These are phyloP conservation scores for Pinctada fucata DNA, from an alignment of 2,888 invertebrate genomes.

Conservation along the genomic window DNA sequence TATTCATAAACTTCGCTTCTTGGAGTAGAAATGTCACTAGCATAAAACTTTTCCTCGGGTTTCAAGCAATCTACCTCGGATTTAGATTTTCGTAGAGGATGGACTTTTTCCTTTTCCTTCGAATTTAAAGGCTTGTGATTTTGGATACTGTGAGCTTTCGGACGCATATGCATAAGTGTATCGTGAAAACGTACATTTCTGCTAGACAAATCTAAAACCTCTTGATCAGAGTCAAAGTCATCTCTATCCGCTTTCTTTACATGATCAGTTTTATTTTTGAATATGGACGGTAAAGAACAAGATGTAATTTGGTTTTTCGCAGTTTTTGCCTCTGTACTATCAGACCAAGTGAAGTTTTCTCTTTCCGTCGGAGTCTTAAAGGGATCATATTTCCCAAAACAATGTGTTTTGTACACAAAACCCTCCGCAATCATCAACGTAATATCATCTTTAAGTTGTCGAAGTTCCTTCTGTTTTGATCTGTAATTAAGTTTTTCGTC, in stretches of 20 bases:
- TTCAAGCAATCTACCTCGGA: not conserved
- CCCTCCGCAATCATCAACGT: constrained; percentile 29
- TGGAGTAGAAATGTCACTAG: not conserved
- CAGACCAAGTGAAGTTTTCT: not conserved
- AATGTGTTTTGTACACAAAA: constrained; percentile 22
- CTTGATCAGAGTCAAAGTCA: not conserved
- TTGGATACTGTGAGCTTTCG: not conserved
- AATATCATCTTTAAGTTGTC: constrained; percentile 24
- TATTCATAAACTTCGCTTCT: not conserved
- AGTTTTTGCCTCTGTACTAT: not conserved
- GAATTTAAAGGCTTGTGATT: not conserved
- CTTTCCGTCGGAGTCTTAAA: not conserved
- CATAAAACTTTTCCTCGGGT: not conserved
- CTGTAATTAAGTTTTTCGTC: constrained; percentile 15
- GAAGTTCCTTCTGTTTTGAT: constrained; percentile 12
- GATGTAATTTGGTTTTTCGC: not conserved
- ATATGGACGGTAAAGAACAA: not conserved
- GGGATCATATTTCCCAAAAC: constrained; percentile 28
- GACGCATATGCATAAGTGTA: not conserved
- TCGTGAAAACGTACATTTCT: not conserved
- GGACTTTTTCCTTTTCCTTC: not conserved
- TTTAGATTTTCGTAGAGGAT: not conserved
- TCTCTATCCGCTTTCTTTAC: not conserved
- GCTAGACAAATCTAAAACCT: not conserved
- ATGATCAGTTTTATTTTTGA: not conserved